Percentiles rank a stretch among this genome's conserved stretches.
Conservation (phyloP, 2,797 vertebrate genomes). For the Sciurus vulgaris region DNA sequence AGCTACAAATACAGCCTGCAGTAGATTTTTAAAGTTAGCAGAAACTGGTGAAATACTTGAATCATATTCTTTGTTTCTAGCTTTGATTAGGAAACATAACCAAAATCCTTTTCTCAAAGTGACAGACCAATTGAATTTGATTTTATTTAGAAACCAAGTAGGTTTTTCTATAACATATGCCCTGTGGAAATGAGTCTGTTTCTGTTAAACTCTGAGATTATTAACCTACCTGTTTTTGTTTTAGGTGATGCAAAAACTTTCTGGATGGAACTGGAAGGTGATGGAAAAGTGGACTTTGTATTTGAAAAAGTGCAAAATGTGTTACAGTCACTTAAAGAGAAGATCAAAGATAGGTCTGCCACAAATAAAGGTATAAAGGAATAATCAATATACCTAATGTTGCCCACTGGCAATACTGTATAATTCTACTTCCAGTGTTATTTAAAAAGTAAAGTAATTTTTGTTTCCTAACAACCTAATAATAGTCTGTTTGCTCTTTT, state of each 20-base stretch:
- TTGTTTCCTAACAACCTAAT: background rate
- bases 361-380: conserved; percentile 92
- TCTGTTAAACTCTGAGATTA: conserved; percentile 18
- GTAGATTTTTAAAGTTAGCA: conserved; percentile 48
- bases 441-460: conserved; percentile 48
- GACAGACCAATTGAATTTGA: conserved; percentile 54
- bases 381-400: conserved; percentile 15
- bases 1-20: background rate
- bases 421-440: background rate
- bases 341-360: conserved; percentile 91
- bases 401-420: background rate
- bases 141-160: background rate
- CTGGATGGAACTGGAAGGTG: conserved; percentile 88
- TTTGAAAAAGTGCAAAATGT: conserved; percentile 89
- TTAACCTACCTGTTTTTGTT: conserved; percentile 73
- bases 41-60: background rate
- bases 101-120: conserved; percentile 53
- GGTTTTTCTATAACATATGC: conserved; percentile 15
- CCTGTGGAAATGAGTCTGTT: conserved; percentile 20
- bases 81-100: conserved; percentile 41
- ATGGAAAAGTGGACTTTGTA: conserved; percentile 90
- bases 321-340: conserved; percentile 89
- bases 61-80: conserved; percentile 13
- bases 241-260: conserved; percentile 91
- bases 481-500: background rate